phyloP scores from a whole-genome alignment of 2,113 vertebrate species.

The Psammodynastes pulverulentus region DNA sequence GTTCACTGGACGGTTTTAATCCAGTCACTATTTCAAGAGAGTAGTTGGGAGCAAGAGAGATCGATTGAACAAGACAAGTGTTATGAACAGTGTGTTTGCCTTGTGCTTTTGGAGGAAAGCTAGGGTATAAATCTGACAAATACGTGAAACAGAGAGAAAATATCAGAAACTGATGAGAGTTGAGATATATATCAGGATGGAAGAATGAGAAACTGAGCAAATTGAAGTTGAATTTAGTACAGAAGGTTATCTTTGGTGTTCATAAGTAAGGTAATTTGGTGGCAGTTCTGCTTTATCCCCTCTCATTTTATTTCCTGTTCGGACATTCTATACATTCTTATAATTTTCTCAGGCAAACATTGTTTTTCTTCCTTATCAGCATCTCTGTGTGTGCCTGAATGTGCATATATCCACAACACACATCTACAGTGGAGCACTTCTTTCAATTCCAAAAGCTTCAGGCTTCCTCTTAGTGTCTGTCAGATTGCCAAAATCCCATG shows the following conservation, averaged over 20 bases:
- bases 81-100: neutral
- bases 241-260: neutral
- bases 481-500: neutral
- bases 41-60: neutral
- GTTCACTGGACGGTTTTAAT: neutral
- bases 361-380: constrained; percentile 10
- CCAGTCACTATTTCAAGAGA: neutral
- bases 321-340: neutral
- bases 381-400: neutral
- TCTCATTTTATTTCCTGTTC: no score
- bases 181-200: neutral
- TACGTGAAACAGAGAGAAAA: neutral
- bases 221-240: neutral
- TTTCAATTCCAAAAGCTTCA: neutral
- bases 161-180: neutral
- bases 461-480: neutral
- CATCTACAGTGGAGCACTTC: neutral
- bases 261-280: neutral
- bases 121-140: neutral
- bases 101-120: neutral
- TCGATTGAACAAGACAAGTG: neutral
- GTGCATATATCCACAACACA: neutral
- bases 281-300: neutral
- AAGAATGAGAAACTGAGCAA: neutral
- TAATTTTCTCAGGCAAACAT: neutral